phyloP scores from a whole-genome alignment of 92 coral and sea anemone genomes.

The Actinostola sp. region DNA sequence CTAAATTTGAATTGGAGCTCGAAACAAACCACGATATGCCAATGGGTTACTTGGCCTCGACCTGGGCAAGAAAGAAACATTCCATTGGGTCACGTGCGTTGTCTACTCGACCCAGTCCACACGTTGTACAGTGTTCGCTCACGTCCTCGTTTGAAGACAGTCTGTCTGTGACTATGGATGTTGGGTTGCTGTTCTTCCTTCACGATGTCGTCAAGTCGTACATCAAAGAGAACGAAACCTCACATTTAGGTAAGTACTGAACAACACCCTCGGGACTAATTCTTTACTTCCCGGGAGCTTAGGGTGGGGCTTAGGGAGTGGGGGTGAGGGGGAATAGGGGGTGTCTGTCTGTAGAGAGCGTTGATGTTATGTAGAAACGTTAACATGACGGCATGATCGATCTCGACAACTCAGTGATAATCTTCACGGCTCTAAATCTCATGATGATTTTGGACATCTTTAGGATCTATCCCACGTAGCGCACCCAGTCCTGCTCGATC shows the following conservation, averaged over 20 bases:
- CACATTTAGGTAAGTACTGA: conserved; percentile 78
- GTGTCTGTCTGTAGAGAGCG: too few relatives aligned
- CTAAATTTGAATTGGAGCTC: conserved; percentile 85
- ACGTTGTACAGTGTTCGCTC: conserved; percentile 91
- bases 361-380: too few relatives aligned
- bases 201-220: conserved; percentile 98
- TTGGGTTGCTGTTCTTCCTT: conserved; percentile 90
- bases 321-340: too few relatives aligned
- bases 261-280: too few relatives aligned
- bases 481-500: conserved; percentile 64
- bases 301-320: too few relatives aligned
- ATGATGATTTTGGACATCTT: background rate
- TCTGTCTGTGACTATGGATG: conserved; percentile 96
- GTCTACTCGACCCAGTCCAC: conserved; percentile 89
- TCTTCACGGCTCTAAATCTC: background rate
- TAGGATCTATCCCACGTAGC: conserved; percentile 87
- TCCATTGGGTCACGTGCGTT: conserved; percentile 50
- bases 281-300: too few relatives aligned
- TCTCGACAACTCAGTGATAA: too few relatives aligned
- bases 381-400: too few relatives aligned
- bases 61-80: conserved; percentile 70
- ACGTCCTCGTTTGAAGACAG: conserved; percentile 93
- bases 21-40: conserved; percentile 96
- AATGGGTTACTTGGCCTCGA: conserved; percentile 74
- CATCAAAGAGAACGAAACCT: conserved; percentile 87